Percentiles rank a stretch among this genome's conserved stretches.
These are phyloP conservation scores for Phoeniculus purpureus DNA, from an alignment of 2,797 vertebrate species.

Conservation along the genomic window DNA sequence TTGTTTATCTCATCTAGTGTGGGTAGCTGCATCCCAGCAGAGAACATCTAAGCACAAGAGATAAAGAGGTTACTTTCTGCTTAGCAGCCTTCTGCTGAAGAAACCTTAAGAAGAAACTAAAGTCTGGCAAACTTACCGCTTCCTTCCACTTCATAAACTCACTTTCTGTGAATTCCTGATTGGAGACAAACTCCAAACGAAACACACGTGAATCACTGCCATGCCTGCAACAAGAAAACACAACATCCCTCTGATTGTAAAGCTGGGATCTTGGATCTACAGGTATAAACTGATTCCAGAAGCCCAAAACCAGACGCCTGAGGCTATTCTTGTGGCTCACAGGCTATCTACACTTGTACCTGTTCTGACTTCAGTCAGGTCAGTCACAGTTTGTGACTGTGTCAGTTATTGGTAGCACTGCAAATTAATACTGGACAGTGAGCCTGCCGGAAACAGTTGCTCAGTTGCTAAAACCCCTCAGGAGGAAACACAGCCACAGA, in stretches of 20 bases:
- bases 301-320: neutral
- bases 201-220: constrained; percentile 95
- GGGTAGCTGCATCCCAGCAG: constrained; percentile 94
- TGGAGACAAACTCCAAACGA: constrained; percentile 97
- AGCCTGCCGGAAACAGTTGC: neutral
- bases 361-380: neutral
- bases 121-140: constrained; percentile 84
- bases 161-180: constrained; percentile 97
- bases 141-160: constrained; percentile 99
- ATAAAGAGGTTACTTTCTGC: neutral
- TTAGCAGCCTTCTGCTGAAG: neutral
- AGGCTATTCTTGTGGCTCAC: neutral
- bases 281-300: neutral
- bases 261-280: neutral
- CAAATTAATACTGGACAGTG: neutral
- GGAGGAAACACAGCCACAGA: neutral
- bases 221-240: constrained; percentile 81
- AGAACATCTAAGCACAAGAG: constrained; percentile 87
- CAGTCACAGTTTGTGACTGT: neutral
- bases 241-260: neutral
- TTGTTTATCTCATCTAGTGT: constrained; percentile 97
- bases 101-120: neutral
- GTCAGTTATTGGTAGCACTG: neutral
- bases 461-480: neutral
- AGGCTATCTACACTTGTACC: neutral